Evolutionary conservation across 2,888 invertebrate genomes (phyloP), one percentile per base, ranked within the genome.

Genomic region (Aleiodes leptofemur): DNA sequence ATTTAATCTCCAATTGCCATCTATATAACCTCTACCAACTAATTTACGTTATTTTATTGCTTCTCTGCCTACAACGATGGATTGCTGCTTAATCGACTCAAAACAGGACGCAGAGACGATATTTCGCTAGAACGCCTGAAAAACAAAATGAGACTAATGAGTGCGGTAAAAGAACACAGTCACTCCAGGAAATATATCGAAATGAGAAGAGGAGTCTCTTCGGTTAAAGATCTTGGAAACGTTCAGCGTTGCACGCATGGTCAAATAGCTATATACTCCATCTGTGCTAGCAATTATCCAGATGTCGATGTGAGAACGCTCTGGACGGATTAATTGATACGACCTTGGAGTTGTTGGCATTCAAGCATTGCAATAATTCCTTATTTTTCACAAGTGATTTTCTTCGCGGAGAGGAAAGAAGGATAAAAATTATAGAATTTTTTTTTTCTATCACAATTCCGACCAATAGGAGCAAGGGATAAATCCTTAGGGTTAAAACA

Each of bases 131-230:
- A 76, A 74, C 72, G 72, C 69, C 69, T 70, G 76, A 76, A 74
- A 76, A 74, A 76, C 68, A 70, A 76, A 78, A 75, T 72, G 74
- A 74, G 69, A 74, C 64, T 78, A 75, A 78, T 78, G 78, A 78
- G 75, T 69, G 61, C 68, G 55, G 73, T 71, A 76, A 74, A 74
- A 76, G 61, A 69, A 69, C 34, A 31, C 31, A 68, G 51, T 31
- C 51, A 9, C 74, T 64, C 66, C 72, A 64, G 76, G 72, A 74
- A 76, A 64, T 72, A 76, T 76, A 70, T 50, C 16, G 34, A 50
- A 29, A 38, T 29, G 55, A 56, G 29, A 16, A 64, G 29, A 51
- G 13, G 34, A 34, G 34, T 31, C 59, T 34, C 57, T 57, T 53
- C n/a, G 38, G 57, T 23, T 23, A 23, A 23, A 23, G 23, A 69